These are phyloP conservation scores for Watsonalla binaria DNA, from an alignment of 2,888 invertebrate genomes.

Conservation along the genomic window DNA sequence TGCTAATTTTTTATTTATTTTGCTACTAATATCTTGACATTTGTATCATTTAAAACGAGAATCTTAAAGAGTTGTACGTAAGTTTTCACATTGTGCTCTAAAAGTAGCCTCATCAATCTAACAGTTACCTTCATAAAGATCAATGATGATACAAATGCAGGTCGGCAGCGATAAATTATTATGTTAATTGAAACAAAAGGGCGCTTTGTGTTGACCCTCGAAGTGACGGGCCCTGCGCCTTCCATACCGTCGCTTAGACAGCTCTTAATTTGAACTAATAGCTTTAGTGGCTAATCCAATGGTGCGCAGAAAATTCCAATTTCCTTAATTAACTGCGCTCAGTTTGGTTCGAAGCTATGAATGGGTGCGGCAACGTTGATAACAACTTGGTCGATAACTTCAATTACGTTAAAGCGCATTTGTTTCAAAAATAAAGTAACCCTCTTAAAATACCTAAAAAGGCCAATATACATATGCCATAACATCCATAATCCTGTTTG, in stretches of 20 bases:
- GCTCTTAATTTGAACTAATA: constrained; percentile 77
- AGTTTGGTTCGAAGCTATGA: constrained; percentile 60
- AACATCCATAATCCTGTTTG: too few relatives aligned
- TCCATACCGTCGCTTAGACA: constrained; percentile 47
- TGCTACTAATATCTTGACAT: too few relatives aligned
- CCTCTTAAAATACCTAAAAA: not conserved
- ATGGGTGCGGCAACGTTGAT: constrained; percentile 64
- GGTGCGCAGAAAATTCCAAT: constrained; percentile 73
- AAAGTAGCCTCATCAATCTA: too few relatives aligned
- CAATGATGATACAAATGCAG: not conserved
- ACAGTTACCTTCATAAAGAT: not conserved
- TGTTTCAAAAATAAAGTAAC: constrained; percentile 9
- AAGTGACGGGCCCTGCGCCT: constrained; percentile 37
- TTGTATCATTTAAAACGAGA: too few relatives aligned
- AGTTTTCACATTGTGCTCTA: too few relatives aligned
- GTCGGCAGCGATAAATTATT: not conserved
- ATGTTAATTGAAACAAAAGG: constrained; percentile 31
- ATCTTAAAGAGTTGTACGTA: too few relatives aligned
- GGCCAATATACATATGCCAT: too few relatives aligned
- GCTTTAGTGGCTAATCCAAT: constrained; percentile 70
- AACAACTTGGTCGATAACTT: constrained; percentile 57
- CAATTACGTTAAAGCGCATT: constrained; percentile 54
- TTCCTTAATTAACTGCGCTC: constrained; percentile 74
- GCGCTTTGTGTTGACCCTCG: constrained; percentile 29
- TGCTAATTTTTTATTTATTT: too few relatives aligned